Conservation (phyloP, 2,888 invertebrate species). For the Anthophora plumipes region DNA sequence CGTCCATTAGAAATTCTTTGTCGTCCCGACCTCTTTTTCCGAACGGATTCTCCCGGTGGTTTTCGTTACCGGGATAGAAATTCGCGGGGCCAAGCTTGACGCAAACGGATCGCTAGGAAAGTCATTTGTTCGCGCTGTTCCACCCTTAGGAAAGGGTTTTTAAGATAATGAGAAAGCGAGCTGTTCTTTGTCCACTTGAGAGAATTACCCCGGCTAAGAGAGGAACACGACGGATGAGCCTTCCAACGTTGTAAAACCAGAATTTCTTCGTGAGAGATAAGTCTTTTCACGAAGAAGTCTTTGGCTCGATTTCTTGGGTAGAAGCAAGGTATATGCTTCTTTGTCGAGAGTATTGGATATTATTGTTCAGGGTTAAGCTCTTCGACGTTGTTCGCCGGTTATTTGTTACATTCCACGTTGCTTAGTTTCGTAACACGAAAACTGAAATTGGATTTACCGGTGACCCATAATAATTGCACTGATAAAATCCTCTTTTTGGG, state of each 20-base stretch:
- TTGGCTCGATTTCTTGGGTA: not conserved
- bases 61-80: conserved; percentile 43
- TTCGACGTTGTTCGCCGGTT: not conserved
- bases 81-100: conserved; percentile 25
- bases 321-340: not conserved
- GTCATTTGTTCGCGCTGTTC: conserved; percentile 11
- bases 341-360: not conserved
- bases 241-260: conserved; percentile 39
- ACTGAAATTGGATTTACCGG: not conserved
- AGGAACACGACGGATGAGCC: conserved; percentile 23
- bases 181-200: conserved; percentile 49
- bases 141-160: conserved; percentile 25
- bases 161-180: conserved; percentile 55
- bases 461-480: not conserved
- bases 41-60: conserved; percentile 55
- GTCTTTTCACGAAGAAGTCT: conserved; percentile 33
- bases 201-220: conserved; percentile 37
- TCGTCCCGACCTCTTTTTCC: conserved; percentile 74
- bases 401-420: not conserved
- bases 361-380: conserved; percentile 11
- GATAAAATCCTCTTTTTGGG: not conserved
- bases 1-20: conserved; percentile 81
- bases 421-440: not conserved
- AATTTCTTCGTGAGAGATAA: conserved; percentile 43
- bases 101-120: not conserved